A percentile compares a stretch with the other conserved stretches of the same genome.
phyloP scores from a whole-genome alignment of 2,888 invertebrate genomes.

The Agonopterix heracliana region DNA sequence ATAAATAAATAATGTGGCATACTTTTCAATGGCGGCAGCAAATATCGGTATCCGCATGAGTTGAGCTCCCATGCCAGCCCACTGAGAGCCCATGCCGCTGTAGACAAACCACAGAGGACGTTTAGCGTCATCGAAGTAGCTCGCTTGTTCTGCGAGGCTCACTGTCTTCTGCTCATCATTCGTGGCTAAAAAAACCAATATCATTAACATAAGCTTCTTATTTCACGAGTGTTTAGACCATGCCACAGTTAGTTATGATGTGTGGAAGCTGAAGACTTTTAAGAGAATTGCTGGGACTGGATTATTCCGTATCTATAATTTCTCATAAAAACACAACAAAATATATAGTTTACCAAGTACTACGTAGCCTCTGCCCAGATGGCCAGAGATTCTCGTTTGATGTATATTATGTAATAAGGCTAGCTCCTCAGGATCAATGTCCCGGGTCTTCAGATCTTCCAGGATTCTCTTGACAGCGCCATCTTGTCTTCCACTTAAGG shows the following conservation, averaged over 20 bases:
- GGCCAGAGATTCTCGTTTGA: slow-evolving; percentile 65
- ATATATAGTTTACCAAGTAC: slow-evolving; percentile 36
- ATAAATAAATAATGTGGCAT: slow-evolving; percentile 3
- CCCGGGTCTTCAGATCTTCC: slow-evolving; percentile 34
- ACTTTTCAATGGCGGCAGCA: slow-evolving; percentile 67
- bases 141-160: slow-evolving; percentile 28
- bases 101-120: slow-evolving; percentile 82
- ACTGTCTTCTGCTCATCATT: no score
- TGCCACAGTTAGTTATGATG: background rate
- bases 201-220: background rate
- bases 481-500: slow-evolving; percentile 75
- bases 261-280: background rate
- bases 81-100: slow-evolving; percentile 85
- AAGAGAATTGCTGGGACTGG: no score
- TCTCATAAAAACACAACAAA: background rate
- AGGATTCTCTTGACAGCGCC: slow-evolving; percentile 48
- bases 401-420: slow-evolving; percentile 64
- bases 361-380: slow-evolving; percentile 79
- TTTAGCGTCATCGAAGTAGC: slow-evolving; percentile 37
- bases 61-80: slow-evolving; percentile 80
- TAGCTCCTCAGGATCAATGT: slow-evolving; percentile 66
- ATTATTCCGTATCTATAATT: background rate
- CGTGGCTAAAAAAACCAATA: slow-evolving; percentile 3
- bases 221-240: background rate
- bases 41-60: slow-evolving; percentile 80